Evolutionary conservation across 2,797 vertebrate genomes (phyloP), one percentile per base, ranked within the genome.

Genomic region (Cryptoprocta ferox): DNA sequence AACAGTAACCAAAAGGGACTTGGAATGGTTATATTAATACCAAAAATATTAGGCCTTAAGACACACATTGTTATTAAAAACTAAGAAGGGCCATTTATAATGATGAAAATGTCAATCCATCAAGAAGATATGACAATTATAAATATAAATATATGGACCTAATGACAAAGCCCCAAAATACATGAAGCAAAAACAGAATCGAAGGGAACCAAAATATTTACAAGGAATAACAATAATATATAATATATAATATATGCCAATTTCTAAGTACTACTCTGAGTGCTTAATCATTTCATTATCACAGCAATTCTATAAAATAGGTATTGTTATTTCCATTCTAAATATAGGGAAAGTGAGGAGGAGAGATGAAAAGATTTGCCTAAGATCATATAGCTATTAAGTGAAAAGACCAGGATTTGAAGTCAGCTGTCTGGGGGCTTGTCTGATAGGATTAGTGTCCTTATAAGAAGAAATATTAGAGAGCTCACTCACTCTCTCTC

Each of bases 231-330:
- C 56, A 76, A 81, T 30, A 86, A 94, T 68, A 79, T 83, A 61
- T 30, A 86, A 94, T 68, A 79, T 83, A 61, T 35, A 63, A 92
- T 39, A 91, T n/a, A 70, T 63, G 50, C 13, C 65, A 92, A 79
- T 89, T 85, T 63, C 9, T 10, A 50, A 85, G 15, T 85, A 73
- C 26, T 68, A 71, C 9, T 85, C 56, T 91, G 70, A 78, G 16
- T 30, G 6, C 21, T 94, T 93, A 83, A 79, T 73, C n/a, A 94
- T 87, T 87, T 87, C 87, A 81, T 88, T 45, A 24, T 93, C 39
- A 81, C 28, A 76, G 10, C 35, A 76, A 81, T 81, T 15, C 18
- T 83, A 78, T 65, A 61, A 95, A 59, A 78, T 76, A 68, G 4
- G 26, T 79, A 61, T 81, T 88, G 19, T 75, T 73, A 79, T 71